These are phyloP conservation scores for Eulemur coronatus DNA, from an alignment of 2,797 vertebrate genomes.

Conservation along the genomic window DNA sequence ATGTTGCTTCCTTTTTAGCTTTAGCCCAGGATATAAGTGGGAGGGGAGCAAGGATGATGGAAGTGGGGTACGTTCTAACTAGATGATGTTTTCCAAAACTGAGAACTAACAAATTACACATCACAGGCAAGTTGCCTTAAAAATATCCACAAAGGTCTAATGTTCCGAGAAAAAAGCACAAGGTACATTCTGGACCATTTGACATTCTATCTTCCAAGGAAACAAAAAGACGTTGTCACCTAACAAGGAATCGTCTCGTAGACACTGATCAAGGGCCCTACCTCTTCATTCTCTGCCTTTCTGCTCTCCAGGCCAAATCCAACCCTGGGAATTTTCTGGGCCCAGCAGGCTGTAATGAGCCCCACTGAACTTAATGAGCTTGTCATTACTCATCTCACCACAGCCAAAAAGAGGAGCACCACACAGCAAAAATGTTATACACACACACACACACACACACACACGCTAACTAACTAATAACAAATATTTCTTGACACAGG, in stretches of 20 bases:
- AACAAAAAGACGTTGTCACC: not conserved
- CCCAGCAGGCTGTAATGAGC: conserved; percentile 74
- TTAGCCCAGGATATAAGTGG: not conserved
- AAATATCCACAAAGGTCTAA: conserved; percentile 11
- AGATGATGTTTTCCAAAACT: conserved; percentile 37
- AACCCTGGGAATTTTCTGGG: conserved; percentile 62
- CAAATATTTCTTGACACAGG: conserved; percentile 45
- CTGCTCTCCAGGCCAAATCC: conserved; percentile 56
- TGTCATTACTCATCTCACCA: conserved; percentile 65
- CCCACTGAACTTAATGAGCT: conserved; percentile 66
- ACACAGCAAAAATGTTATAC: conserved; percentile 12
- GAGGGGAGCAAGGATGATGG: not conserved
- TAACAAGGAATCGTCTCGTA: not conserved
- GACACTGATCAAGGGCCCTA: not conserved
- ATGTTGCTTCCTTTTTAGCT: not conserved
- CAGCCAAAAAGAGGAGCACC: conserved; percentile 37
- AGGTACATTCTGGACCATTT: not conserved
- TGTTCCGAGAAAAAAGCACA: not conserved
- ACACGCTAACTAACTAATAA: conserved; percentile 42
- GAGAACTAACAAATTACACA: not conserved
- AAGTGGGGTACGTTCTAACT: not conserved
- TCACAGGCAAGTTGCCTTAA: conserved; percentile 3
- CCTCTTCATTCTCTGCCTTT: conserved; percentile 1
- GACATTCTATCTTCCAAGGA: not conserved
- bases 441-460: no score